Evolutionary conservation across 1,140 invertebrate species (phyloP), one percentile per base, ranked within the genome.

Genomic region (Nasonia longicornis): DNA sequence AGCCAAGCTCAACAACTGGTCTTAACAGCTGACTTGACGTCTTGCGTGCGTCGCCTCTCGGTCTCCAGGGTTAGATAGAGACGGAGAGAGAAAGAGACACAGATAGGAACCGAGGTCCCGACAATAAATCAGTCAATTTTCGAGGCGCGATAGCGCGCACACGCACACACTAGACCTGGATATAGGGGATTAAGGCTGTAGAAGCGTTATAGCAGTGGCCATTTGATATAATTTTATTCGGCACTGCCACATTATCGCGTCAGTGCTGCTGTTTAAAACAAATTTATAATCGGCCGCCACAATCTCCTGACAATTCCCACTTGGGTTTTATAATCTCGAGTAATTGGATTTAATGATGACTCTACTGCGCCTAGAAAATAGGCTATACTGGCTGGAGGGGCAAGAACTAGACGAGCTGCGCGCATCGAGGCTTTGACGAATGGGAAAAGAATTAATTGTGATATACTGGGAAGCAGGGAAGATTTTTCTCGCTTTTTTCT

Each of bases 121-220:
- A 75, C 71, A 69, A 82, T 82, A 82, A 82, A 82, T 82, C 81
- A 82, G 81, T 82, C 81, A 82, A 82, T 82, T 82, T 82, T 79
- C 81, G 63, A 79, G 74, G 3, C 48, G 38, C 58, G 75, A 81
- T 75, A 74, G 14, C 26, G 11, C 8, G 64, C 64, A 58, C 52
- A 58, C 52, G 16, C 52, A 20, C 52, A 58, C 52, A 58, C 31
- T 63, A 69, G 80, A 77, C 22, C 67, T 64, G 69, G 69, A 81
- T 42, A 81, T 42, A 38, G 67, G 80, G 74, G 66, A 66, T 80
- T 80, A 63, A 80, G 45, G 11, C 26, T 29, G 26, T 12, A 74
- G 66, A n/a, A 42, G 48, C 69, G 16, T 35, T 35, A 35, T 26
- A 77, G 29, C 72, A 67, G 48, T 35, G 79, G 45, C 66, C 66